Evolutionary conservation across 2,113 vertebrate species (phyloP).

Genomic region (Ptyas mucosa): DNA sequence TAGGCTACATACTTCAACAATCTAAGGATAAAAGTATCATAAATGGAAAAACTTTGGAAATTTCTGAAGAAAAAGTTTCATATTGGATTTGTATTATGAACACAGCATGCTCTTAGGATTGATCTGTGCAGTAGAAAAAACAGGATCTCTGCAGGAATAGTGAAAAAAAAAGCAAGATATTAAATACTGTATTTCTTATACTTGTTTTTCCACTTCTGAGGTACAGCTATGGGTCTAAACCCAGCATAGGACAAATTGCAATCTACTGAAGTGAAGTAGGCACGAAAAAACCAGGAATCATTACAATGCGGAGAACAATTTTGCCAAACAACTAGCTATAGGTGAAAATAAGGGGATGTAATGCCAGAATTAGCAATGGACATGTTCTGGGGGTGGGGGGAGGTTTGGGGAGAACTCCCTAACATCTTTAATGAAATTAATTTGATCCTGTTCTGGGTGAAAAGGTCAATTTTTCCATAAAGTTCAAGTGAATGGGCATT

Average conservation of each 20-base stretch:
- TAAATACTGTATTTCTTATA: neutral
- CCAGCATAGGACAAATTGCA: neutral
- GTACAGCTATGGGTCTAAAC: neutral
- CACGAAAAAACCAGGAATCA: constrained; percentile 15
- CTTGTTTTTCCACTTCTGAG: neutral
- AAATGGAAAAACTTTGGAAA: neutral
- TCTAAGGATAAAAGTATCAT: neutral
- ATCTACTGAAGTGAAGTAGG: neutral
- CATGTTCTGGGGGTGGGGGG: neutral
- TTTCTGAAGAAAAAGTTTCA: neutral
- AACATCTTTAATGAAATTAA: constrained; percentile 64
- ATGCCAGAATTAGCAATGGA: constrained; percentile 47
- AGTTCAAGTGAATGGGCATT: constrained; percentile 54
- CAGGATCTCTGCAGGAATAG: neutral
- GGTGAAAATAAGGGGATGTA: constrained; percentile 45
- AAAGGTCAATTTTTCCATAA: constrained; percentile 64
- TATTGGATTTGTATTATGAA: neutral
- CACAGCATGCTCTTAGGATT: neutral
- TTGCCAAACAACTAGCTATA: constrained; percentile 33
- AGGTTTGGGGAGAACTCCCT: neutral
- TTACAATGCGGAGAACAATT: neutral
- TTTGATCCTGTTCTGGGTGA: constrained; percentile 61
- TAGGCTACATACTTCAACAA: neutral
- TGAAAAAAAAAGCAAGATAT: neutral
- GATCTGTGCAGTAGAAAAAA: neutral